Conservation (phyloP, 30 jellyfish, hydroid and myxozoan genomes). For the Sanderia malayensis region DNA sequence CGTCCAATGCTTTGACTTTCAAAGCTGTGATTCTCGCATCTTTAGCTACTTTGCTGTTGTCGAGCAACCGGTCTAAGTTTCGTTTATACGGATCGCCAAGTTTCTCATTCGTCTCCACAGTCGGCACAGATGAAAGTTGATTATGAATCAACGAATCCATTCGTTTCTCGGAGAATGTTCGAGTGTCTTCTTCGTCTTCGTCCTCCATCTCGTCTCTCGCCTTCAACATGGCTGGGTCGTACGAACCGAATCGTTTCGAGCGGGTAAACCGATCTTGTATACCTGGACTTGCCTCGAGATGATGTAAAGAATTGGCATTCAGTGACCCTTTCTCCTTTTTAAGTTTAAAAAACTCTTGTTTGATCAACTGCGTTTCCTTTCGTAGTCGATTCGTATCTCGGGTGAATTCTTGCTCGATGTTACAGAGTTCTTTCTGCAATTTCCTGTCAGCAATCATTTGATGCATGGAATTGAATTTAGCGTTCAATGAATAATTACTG, state of each 20-base stretch:
- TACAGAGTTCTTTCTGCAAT: constrained; percentile 43
- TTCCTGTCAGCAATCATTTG: constrained; percentile 52
- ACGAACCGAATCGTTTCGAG: constrained; percentile 44
- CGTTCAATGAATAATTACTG: constrained; percentile 32
- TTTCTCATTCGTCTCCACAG: constrained; percentile 1
- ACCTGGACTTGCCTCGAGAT: constrained; percentile 52
- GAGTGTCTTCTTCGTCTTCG: constrained; percentile 31
- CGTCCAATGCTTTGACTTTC: constrained; percentile 63
- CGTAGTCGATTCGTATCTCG: constrained; percentile 29
- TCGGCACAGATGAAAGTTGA: constrained; percentile 48
- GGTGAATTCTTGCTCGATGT: constrained; percentile 45
- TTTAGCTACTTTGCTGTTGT: constrained; percentile 60
- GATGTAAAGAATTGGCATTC: constrained; percentile 37
- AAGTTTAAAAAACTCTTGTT: constrained; percentile 50
- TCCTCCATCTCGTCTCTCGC: constrained; percentile 54
- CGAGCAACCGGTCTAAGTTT: constrained; percentile 52
- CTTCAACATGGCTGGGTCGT: constrained; percentile 60
- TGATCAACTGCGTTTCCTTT: constrained; percentile 52
- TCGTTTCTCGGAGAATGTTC: constrained; percentile 53
- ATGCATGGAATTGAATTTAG: constrained; percentile 44
- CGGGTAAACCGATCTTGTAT: constrained; percentile 60
- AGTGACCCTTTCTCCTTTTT: constrained; percentile 49
- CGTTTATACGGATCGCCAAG: constrained; percentile 46
- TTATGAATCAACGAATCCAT: constrained; percentile 30
- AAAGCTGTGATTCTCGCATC: constrained; percentile 51